phyloP scores from a whole-genome alignment of 1,140 invertebrate genomes.

The Charaxes varanes region DNA sequence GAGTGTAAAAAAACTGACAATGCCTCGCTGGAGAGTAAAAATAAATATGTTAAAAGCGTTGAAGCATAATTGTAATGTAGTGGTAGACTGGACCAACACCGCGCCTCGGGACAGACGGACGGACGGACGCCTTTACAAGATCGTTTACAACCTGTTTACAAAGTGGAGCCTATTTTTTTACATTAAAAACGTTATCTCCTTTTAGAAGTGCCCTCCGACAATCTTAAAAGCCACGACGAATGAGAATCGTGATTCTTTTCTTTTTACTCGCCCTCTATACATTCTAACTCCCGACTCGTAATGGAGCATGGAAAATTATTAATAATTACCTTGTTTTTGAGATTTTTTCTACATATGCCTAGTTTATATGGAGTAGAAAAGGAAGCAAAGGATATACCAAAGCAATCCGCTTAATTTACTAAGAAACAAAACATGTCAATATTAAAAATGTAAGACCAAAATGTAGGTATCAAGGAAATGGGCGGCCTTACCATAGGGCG shows the following conservation, averaged over 20 bases:
- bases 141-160: slow-evolving; percentile 67
- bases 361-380: too few species aligned
- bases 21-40: too few species aligned
- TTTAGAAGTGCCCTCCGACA: slow-evolving; percentile 57
- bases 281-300: slow-evolving; percentile 25
- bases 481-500: too few species aligned
- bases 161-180: slow-evolving; percentile 53
- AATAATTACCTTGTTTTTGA: slow-evolving; percentile 43
- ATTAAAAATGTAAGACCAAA: too few species aligned
- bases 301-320: slow-evolving; percentile 54
- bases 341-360: too few species aligned
- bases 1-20: too few species aligned
- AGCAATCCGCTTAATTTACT: background rate
- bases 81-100: background rate
- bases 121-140: slow-evolving; percentile 30
- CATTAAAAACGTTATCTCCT: slow-evolving; percentile 55
- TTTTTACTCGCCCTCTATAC: slow-evolving; percentile 23
- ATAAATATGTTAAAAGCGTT: background rate
- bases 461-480: too few species aligned
- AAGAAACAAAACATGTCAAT: too few species aligned
- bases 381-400: background rate
- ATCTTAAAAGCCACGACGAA: slow-evolving; percentile 49
- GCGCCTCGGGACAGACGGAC: slow-evolving; percentile 1
- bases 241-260: slow-evolving; percentile 37
- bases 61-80: background rate